phyloP scores from a whole-genome alignment of 92 coral and sea anemone genomes.

The Montipora capitata region DNA sequence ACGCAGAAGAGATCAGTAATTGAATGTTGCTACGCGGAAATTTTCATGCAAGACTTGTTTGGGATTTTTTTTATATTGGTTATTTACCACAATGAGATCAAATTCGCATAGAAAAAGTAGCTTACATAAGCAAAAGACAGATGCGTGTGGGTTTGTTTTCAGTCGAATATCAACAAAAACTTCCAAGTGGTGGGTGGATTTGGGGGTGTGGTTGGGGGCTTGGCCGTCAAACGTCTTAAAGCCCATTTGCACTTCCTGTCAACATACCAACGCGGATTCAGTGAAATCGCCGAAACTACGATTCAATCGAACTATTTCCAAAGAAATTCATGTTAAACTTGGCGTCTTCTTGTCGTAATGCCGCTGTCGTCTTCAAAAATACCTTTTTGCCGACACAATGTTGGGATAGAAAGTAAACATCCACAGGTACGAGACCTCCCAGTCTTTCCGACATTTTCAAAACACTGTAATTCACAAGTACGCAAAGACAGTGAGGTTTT shows the following conservation, averaged over 20 bases:
- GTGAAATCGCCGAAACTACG: no score
- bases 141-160: background rate
- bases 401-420: background rate
- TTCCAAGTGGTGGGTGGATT: background rate
- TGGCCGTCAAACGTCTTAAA: background rate
- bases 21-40: no score
- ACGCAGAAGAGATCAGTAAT: background rate
- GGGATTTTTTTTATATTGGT: background rate
- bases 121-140: background rate
- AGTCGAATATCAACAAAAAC: background rate
- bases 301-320: no score
- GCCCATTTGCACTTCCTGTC: background rate
- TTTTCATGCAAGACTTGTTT: no score
- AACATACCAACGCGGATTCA: background rate
- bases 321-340: no score
- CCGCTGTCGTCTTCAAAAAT: no score
- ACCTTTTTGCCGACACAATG: background rate
- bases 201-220: conserved; percentile 2
- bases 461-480: background rate
- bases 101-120: background rate
- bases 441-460: background rate
- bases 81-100: background rate
- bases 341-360: no score
- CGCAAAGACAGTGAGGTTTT: background rate
- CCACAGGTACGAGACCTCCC: background rate